Evolutionary conservation across 2,113 vertebrate genomes (phyloP), one percentile per base, ranked within the genome.

Genomic region (Gambusia affinis): DNA sequence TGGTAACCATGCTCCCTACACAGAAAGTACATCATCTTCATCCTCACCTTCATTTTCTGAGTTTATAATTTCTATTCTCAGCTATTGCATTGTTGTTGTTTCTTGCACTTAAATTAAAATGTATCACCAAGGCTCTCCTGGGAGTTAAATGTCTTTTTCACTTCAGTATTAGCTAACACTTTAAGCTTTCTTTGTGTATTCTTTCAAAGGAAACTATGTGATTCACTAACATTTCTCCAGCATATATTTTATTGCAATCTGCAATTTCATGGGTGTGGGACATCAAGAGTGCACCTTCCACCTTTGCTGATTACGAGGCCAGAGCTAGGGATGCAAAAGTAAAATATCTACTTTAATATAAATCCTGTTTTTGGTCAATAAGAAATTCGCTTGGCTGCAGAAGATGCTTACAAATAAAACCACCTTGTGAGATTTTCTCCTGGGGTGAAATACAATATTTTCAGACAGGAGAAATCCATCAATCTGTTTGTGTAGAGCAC

Each of bases 151-250:
- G 1, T 62, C 15, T 51, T 68, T 61, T 29, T 73, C 14, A 64
- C 30, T 68, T 60, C 54, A 24, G 12, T 69, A 64, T 75, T 63
- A 71, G 24, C 71, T 61, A n/a, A 60, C n/a, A 69, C 57, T 31
- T 42, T 5, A 28, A 30, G 42, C 76, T 80, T 79, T 51, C 27
- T 60, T 60, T 8, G 15, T 73, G 78, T 54, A 54, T 28, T 42
- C 64, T 47, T 69, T 85, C 77, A 82, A 31, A 37, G 51, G 72
- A 82, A 67, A 83, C 82, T 70, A 80, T 79, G 5, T 17, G 86
- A 73, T 91, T 94, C 92, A 93, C 92, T 92, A 93, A 87, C 81
- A 81, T 79, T 70, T 86, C 78, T 71, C 85, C 79, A 62, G 73
- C 83, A 79, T 88, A 75, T 72, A 79, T 91, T 93, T 93, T 89